These are phyloP conservation scores for Helleia helle DNA, from an alignment of 2,888 invertebrate species.

Conservation along the genomic window DNA sequence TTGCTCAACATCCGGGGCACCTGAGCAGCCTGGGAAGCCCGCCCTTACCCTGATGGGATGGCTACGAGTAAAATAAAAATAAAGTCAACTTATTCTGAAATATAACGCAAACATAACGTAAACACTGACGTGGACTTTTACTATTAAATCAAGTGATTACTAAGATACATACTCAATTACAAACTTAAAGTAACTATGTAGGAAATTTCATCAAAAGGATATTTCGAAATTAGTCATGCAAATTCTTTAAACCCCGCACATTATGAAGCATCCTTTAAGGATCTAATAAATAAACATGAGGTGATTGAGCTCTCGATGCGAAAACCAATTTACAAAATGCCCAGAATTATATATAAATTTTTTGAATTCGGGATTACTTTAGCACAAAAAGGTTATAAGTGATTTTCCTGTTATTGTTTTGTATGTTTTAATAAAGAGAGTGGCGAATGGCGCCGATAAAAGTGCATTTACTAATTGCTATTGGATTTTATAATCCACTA, in stretches of 20 bases:
- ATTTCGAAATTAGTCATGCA: slow-evolving; percentile 20
- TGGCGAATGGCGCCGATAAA: not conserved
- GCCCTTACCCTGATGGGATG: no score
- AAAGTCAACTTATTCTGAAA: no score
- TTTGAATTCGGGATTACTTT: slow-evolving; percentile 13
- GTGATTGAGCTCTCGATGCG: slow-evolving; percentile 22
- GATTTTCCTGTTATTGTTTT: not conserved
- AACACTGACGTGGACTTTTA: no score
- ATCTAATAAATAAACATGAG: slow-evolving; percentile 65
- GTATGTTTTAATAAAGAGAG: not conserved
- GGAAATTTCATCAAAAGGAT: slow-evolving; percentile 16
- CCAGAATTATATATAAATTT: slow-evolving; percentile 16
- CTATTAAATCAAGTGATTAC: not conserved
- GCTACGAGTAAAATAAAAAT: no score
- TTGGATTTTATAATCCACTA: no score
- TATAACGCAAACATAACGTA: no score
- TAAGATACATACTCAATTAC: slow-evolving; percentile 2
- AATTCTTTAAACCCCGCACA: slow-evolving; percentile 20
- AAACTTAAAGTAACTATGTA: slow-evolving; percentile 8
- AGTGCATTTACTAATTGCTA: not conserved
- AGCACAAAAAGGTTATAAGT: slow-evolving; percentile 5
- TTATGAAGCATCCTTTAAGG: slow-evolving; percentile 32
- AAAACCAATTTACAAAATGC: slow-evolving; percentile 18
- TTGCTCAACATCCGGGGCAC: no score
- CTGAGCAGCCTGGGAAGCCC: no score